Evolutionary conservation across 2,113 vertebrate species (phyloP).

Genomic region (Barnardius zonarius): DNA sequence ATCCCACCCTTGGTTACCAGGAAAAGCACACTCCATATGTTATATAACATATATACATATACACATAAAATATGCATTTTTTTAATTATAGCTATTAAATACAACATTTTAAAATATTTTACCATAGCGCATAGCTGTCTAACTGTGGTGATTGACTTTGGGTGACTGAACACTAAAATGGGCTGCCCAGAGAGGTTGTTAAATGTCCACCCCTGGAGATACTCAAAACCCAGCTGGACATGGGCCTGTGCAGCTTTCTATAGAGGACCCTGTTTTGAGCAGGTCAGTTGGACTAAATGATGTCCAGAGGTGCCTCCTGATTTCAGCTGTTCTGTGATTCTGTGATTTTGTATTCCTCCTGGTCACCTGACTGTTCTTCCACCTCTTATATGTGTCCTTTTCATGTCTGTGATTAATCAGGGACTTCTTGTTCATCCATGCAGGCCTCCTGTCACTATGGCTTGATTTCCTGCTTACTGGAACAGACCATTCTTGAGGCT

Average conservation of each 20-base stretch:
- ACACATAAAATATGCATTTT: too few relatives aligned
- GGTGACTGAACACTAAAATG: background rate
- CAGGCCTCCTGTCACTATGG: background rate
- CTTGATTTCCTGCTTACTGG: background rate
- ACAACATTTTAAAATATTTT: background rate
- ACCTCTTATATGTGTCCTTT: background rate
- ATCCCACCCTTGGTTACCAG: background rate
- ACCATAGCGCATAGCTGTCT: background rate
- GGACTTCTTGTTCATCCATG: background rate
- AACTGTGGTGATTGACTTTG: background rate
- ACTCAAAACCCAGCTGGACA: background rate
- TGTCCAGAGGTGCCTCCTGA: background rate
- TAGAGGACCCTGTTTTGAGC: background rate
- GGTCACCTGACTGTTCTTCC: background rate
- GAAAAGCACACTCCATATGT: background rate
- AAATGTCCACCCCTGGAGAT: background rate
- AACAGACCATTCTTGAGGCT: background rate
- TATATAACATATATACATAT: too few relatives aligned
- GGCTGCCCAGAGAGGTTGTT: background rate
- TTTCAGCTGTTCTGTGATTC: background rate
- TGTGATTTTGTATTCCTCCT: background rate
- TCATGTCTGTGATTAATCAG: background rate
- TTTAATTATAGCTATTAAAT: background rate
- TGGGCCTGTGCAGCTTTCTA: background rate
- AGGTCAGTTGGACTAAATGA: background rate